Base-by-base conservation (phyloP, 2,888 invertebrate species). In the Dynastes hyllus region DNA sequence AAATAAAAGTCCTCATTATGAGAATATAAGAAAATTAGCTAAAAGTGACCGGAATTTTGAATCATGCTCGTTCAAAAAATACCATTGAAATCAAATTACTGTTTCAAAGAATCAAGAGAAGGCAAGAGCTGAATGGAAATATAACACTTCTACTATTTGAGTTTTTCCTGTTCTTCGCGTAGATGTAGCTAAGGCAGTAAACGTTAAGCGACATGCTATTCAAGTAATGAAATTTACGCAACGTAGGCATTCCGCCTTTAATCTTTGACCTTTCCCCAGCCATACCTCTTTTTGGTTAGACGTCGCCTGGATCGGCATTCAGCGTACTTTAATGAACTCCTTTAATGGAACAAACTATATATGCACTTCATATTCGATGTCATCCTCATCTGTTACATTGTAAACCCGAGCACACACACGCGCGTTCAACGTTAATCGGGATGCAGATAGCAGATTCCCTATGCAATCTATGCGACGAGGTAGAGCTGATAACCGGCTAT, bases 161-260 rank as follows among this genome's bases (percentile, higher is more conserved):
- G 32, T 37, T 37, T 37, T 37, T 5, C 55, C 2, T 45, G 45
- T 11, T 8, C 45, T 45, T 8, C 8, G 11, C 22, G 11, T 9
- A 29, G 27, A 11, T 27, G 61, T 61, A 63, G 63, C 32, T 63
- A 63, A 63, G 13, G 63, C 13, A 63, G 27, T 63, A 32, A 63
- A 63, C 13, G 11, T 13, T 63, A 29, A 63, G 29, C 51, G 53
- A 51, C 69, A 69, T n/a, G 22, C 69, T 51, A 22, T 22, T 69
- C 9, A 51, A 27, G 69, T 69, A 69, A 69, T 51, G 51, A 69
- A 69, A 69, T 69, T 69, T 69, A 69, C 69, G 69, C 69, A 69
- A 69, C 27, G 51, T 51, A 32, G 51, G 51, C 51, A 69, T 69
- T 69, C 51, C 69, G 67, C 11, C 50, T 29, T 69, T 69, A 69